These are phyloP conservation scores for Oceanodroma tethys DNA, from an alignment of 2,113 vertebrate species.

Conservation along the genomic window DNA sequence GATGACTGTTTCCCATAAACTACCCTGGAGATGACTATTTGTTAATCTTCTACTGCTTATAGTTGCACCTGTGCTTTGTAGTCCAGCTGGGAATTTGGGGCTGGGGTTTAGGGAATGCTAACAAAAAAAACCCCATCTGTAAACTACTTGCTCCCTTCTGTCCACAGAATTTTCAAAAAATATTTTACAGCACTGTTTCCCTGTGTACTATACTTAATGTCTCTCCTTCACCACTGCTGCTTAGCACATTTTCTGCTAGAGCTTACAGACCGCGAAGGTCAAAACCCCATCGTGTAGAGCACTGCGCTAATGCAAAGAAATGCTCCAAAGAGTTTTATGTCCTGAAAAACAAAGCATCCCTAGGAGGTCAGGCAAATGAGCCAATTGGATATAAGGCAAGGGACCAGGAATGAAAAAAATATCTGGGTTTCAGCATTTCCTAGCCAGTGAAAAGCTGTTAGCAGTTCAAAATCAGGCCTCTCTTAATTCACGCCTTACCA, in stretches of 20 bases:
- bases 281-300: background rate
- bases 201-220: background rate
- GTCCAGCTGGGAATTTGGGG: background rate
- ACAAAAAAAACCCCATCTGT: background rate
- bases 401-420: background rate
- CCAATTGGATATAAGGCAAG: background rate
- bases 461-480: background rate
- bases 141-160: background rate
- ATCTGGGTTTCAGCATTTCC: background rate
- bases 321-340: constrained; percentile 1
- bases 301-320: background rate
- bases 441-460: background rate
- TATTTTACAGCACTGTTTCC: background rate
- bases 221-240: background rate
- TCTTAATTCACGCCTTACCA: background rate
- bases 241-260: background rate
- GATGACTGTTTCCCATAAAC: background rate
- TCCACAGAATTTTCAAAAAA: background rate
- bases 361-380: background rate
- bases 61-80: background rate
- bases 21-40: background rate
- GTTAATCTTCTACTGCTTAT: background rate
- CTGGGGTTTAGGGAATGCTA: background rate
- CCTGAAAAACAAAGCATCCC: background rate
- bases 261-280: background rate